Base-by-base conservation (phyloP, 2,888 invertebrate species). In the Cryptosula pallasiana region DNA sequence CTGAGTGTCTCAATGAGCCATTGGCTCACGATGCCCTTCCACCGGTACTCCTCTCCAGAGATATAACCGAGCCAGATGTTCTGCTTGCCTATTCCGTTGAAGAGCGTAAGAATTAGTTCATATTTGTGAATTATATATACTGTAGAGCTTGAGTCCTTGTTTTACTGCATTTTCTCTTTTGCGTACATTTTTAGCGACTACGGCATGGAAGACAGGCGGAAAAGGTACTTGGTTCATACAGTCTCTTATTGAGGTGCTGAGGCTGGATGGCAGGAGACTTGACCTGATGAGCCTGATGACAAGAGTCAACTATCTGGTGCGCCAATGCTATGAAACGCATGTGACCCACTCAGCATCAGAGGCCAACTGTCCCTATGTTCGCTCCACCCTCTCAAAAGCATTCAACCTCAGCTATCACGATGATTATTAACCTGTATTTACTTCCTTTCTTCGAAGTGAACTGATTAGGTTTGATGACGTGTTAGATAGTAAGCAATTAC, bases 211-310 rank as follows among this genome's bases (percentile, higher is more conserved):
- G 27, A 34, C 29, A 13, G 63, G 32, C 9, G 32, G 63, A 2
- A 25, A 63, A 27, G 63, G 63, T 32, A 25, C 63, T 2, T 32
- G 27, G 9, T 63, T 63, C 32, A 63, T 63, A 63, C 63, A 63
- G 34, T 13, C 25, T 27, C 63, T 63, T 27, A 25, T 20, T 32
- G 63, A 63, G 34, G 63, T 63, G 32, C 20, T 63, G 9, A 27
- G 32, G 32, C 9, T 32, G n/a, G 63, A 63, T 32, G 27, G 63
- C 9, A 63, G 5, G 34, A 32, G 27, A 32, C 32, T 32, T 5
- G 63, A 63, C n/a, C 25, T 63, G 9, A 32, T 32, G 63, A 20
- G 32, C 3, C 25, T 63, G n/a, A 25, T 63, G 20, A 27, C 27
- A 3, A 63, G 63, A 32, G 63, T 63, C 63, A 20, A 25, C 25